Evolutionary conservation across 2,888 invertebrate genomes (phyloP).

Genomic region (Altica lythri): DNA sequence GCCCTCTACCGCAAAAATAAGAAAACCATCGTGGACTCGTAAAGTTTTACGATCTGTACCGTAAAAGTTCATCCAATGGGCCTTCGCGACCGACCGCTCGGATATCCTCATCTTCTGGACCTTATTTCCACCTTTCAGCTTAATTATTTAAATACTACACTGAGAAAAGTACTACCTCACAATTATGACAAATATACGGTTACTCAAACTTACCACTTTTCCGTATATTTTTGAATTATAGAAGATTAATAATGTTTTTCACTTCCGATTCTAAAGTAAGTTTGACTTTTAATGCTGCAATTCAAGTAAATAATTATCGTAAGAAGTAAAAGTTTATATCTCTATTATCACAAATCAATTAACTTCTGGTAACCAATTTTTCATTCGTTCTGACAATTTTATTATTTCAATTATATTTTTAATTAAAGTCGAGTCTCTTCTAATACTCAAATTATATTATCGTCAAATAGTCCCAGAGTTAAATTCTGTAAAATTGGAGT

Average conservation of each 20-base stretch:
- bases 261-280: neutral
- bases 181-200: neutral
- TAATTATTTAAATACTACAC: slow-evolving; percentile 22
- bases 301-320: no score
- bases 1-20: slow-evolving; percentile 23
- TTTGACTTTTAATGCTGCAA: no score
- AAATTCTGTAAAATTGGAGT: slow-evolving; percentile 27
- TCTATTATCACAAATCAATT: slow-evolving; percentile 14
- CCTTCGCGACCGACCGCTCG: slow-evolving; percentile 1
- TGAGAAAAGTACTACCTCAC: neutral
- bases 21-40: slow-evolving; percentile 22
- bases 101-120: slow-evolving; percentile 15
- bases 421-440: slow-evolving; percentile 28
- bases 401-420: slow-evolving; percentile 31
- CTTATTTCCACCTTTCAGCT: slow-evolving; percentile 17
- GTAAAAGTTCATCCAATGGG: slow-evolving; percentile 27
- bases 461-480: slow-evolving; percentile 21
- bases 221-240: neutral
- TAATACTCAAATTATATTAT: slow-evolving; percentile 26
- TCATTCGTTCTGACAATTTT: slow-evolving; percentile 19
- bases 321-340: no score
- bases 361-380: slow-evolving; percentile 1
- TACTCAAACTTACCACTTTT: no score
- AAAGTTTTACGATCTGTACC: slow-evolving; percentile 28
- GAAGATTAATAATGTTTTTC: neutral